A percentile compares a stretch with the other conserved stretches of the same genome.
These are phyloP conservation scores for Axea sp. DNA, from an alignment of 2,888 invertebrate genomes.

Conservation along the genomic window DNA sequence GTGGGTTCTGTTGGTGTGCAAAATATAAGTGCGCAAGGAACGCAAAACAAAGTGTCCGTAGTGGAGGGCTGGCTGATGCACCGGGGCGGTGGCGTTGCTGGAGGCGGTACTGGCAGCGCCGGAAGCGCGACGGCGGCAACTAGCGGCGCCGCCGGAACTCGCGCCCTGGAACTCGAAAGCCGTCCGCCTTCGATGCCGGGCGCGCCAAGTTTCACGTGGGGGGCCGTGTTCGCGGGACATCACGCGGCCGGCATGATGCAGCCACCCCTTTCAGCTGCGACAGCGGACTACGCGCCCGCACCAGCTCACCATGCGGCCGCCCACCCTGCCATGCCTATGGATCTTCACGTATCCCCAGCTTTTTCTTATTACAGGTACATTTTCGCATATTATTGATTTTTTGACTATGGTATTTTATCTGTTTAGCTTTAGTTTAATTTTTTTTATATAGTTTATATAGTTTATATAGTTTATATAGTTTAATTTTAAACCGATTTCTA, in stretches of 20 bases:
- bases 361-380: slow-evolving; percentile 95
- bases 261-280: slow-evolving; percentile 78
- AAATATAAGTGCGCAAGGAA: slow-evolving; percentile 25
- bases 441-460: no score
- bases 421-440: no score
- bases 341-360: slow-evolving; percentile 94
- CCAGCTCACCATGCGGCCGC: slow-evolving; percentile 82
- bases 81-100: slow-evolving; percentile 86
- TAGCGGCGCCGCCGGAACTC: slow-evolving; percentile 72
- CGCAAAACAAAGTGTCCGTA: slow-evolving; percentile 63
- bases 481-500: no score
- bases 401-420: no score
- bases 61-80: slow-evolving; percentile 85
- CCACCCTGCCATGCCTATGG: slow-evolving; percentile 88
- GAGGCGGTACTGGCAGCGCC: slow-evolving; percentile 81
- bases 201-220: slow-evolving; percentile 77
- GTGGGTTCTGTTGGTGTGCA: slow-evolving; percentile 18
- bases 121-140: slow-evolving; percentile 79
- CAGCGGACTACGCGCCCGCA: slow-evolving; percentile 72
- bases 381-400: no score
- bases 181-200: slow-evolving; percentile 83
- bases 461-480: no score
- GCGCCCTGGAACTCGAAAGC: slow-evolving; percentile 82
- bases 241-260: slow-evolving; percentile 83
- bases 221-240: slow-evolving; percentile 78